A percentile compares a stretch with the other conserved stretches of the same genome.
Evolutionary conservation across 2,797 vertebrate genomes (phyloP).

Genomic region (Sebastolobus alascanus): DNA sequence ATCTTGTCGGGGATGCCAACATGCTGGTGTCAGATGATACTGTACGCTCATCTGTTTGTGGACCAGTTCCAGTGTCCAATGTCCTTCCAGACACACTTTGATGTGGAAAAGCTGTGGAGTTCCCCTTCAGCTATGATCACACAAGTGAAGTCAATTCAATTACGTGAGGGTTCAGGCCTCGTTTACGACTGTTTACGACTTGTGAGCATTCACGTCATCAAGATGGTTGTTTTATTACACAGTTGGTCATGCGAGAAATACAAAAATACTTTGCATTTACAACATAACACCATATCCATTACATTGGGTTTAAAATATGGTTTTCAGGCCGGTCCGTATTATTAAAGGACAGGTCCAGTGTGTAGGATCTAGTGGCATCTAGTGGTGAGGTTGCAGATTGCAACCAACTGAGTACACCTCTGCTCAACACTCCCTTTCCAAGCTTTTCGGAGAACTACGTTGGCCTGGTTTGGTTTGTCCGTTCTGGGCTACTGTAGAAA

Average conservation of each 20-base stretch:
- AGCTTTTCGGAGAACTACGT: fast-evolving
- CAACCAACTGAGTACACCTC: too few relatives aligned
- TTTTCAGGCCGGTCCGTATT: not conserved
- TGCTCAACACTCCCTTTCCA: not conserved
- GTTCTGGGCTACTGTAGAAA: too few relatives aligned
- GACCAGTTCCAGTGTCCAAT: not conserved
- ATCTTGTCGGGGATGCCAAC: not conserved
- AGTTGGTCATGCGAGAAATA: too few relatives aligned
- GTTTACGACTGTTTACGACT: too few relatives aligned
- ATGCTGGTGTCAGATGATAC: not conserved
- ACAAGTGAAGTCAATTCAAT: not conserved
- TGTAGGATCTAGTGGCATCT: not conserved
- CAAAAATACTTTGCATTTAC: not conserved
- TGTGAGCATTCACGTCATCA: not conserved
- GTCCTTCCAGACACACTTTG: not conserved
- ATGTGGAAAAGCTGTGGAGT: not conserved
- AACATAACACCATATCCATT: not conserved
- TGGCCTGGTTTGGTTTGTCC: too few relatives aligned
- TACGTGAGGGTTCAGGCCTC: not conserved
- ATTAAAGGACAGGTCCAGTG: not conserved
- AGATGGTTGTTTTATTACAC: not conserved
- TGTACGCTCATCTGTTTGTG: not conserved
- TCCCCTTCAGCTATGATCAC: not conserved
- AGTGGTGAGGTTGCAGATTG: too few relatives aligned
- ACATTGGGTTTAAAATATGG: not conserved